phyloP scores from a whole-genome alignment of 30 jellyfish, hydroid and myxozoan genomes.

The Cassiopea andromeda region DNA sequence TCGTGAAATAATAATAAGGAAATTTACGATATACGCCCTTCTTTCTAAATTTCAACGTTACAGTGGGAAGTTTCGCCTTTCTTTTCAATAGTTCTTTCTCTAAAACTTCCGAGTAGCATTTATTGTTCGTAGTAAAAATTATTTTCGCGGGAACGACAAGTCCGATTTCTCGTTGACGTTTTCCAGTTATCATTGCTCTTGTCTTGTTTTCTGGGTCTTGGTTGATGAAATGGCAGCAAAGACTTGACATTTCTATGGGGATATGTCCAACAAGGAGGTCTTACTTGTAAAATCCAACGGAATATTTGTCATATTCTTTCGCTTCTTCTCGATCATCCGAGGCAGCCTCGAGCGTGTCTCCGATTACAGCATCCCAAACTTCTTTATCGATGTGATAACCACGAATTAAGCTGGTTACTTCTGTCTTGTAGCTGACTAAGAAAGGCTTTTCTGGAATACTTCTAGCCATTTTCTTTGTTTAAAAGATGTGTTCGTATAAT shows the following conservation, averaged over 20 bases:
- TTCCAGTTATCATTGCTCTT: slow-evolving; percentile 50
- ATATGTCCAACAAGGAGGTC: slow-evolving; percentile 51
- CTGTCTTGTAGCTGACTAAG: slow-evolving; percentile 35
- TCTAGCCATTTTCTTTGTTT: slow-evolving; percentile 41
- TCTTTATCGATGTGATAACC: slow-evolving; percentile 51
- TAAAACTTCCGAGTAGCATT: slow-evolving; percentile 43
- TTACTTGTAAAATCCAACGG: slow-evolving; percentile 52
- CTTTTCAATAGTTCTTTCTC: slow-evolving; percentile 11
- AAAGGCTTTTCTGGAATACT: slow-evolving; percentile 23
- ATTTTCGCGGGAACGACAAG: slow-evolving; percentile 64
- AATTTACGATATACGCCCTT: slow-evolving; percentile 10
- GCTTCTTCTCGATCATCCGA: slow-evolving; percentile 63
- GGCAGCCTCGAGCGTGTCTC: slow-evolving; percentile 63
- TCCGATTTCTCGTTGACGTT: slow-evolving; percentile 55
- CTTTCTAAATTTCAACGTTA: slow-evolving; percentile 9
- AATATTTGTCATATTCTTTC: slow-evolving; percentile 50
- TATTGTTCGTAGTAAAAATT: slow-evolving; percentile 45
- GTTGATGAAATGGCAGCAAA: slow-evolving; percentile 32
- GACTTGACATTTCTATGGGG: slow-evolving; percentile 39
- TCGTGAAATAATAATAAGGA: not conserved
- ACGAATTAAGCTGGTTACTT: slow-evolving; percentile 54
- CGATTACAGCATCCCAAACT: slow-evolving; percentile 43
- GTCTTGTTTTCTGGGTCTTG: slow-evolving; percentile 44
- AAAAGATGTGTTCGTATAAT: slow-evolving; percentile 40
- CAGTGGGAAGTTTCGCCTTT: slow-evolving; percentile 16